A percentile compares a stretch with the other conserved stretches of the same genome.
phyloP scores from a whole-genome alignment of 2,113 vertebrate species.

The Oceanodroma tethys region DNA sequence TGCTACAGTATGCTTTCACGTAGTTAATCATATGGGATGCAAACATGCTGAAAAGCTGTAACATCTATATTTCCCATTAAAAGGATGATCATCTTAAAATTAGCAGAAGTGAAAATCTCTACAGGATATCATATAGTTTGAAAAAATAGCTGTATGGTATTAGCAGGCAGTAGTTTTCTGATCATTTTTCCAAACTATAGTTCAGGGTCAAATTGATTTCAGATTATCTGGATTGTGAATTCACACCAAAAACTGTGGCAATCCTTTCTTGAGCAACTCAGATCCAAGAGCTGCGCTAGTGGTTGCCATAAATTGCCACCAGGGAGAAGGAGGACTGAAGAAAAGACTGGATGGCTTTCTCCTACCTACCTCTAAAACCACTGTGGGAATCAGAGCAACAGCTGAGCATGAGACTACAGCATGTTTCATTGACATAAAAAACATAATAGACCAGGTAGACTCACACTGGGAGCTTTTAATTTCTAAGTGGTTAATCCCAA shows the following conservation, averaged over 20 bases:
- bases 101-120: not conserved
- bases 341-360: not conserved
- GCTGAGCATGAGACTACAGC: not conserved
- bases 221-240: not conserved
- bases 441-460: not conserved
- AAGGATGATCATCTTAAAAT: not conserved
- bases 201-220: not conserved
- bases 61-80: not conserved
- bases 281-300: accelerated
- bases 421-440: not conserved
- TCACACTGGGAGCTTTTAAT: not conserved
- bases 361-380: not conserved
- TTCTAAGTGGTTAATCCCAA: not conserved
- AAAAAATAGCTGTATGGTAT: not conserved
- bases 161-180: not conserved
- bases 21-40: not conserved
- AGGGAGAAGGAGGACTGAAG: not conserved
- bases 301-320: not conserved
- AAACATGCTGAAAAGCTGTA: not conserved
- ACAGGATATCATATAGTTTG: not conserved
- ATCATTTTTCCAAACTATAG: not conserved
- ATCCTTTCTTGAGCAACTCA: not conserved
- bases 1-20: not conserved
- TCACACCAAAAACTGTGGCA: not conserved
- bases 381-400: not conserved